A percentile compares a stretch with the other conserved stretches of the same genome.
Evolutionary conservation across 2,113 vertebrate genomes (phyloP).

Genomic region (Gymnarchus niloticus): DNA sequence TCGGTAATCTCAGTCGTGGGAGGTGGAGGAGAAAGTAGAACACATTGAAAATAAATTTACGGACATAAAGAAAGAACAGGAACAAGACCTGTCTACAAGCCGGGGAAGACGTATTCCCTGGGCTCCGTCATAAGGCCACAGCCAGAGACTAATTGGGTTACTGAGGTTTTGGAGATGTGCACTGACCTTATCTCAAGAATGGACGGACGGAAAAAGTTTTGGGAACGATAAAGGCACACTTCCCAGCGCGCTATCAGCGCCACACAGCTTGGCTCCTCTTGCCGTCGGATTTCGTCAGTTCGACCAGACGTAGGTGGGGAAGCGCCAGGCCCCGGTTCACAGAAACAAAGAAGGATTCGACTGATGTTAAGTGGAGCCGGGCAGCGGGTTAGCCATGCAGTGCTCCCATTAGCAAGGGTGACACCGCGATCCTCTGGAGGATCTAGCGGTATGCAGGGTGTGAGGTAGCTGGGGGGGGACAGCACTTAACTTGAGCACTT

Average conservation of each 20-base stretch:
- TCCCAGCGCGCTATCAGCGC: background rate
- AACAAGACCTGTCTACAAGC: background rate
- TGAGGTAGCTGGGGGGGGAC: background rate
- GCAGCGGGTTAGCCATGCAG: background rate
- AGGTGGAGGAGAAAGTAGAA: background rate
- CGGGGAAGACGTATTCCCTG: background rate
- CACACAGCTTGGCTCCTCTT: background rate
- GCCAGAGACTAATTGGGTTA: conserved; percentile 21
- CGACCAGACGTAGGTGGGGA: background rate
- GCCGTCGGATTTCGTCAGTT: background rate
- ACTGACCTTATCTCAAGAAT: conserved; percentile 13
- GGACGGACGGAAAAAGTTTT: background rate
- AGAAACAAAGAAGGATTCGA: background rate
- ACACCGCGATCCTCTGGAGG: background rate
- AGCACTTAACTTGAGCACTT: background rate
- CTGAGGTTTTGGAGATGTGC: background rate
- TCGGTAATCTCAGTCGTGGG: background rate
- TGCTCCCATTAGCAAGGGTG: background rate
- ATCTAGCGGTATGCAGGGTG: background rate
- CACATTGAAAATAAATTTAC: background rate
- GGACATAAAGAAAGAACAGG: background rate
- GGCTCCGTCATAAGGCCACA: conserved; percentile 1
- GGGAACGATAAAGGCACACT: background rate
- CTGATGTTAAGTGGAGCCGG: background rate
- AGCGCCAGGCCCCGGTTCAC: background rate